Percentiles rank a stretch among this genome's conserved stretches.
Conservation (phyloP, 2,888 invertebrate species). For the Neocrepidodera transversa region DNA sequence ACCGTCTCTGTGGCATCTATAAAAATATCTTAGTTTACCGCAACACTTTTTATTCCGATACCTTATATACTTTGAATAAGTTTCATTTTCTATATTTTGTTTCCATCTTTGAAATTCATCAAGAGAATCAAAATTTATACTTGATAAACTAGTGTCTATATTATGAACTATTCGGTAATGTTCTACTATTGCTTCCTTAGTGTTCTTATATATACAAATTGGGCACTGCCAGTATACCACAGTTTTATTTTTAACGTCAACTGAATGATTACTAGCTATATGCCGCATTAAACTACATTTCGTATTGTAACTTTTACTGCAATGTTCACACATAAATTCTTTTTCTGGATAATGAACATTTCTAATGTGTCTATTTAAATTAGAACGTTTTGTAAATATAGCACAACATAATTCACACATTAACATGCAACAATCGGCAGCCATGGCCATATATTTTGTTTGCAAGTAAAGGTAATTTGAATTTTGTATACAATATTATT, state of each 20-base stretch:
- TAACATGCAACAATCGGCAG: not conserved
- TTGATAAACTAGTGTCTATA: not conserved
- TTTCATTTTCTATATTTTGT: conserved; percentile 5
- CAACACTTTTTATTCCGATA: not conserved
- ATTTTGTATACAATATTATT: too few species aligned
- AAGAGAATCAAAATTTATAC: not conserved
- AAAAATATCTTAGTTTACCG: conserved; percentile 2
- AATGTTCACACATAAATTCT: conserved; percentile 12
- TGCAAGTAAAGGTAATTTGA: too few species aligned
- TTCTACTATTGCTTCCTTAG: not conserved
- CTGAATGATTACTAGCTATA: conserved; percentile 9
- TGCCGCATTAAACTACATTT: conserved; percentile 3
- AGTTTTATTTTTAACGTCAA: not conserved
- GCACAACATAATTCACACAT: conserved; percentile 16
- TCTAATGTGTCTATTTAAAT: conserved; percentile 1
- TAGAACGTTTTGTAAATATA: conserved; percentile 1
- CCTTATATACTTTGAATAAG: conserved; percentile 2
- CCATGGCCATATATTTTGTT: conserved; percentile 14
- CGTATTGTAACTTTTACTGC: conserved; percentile 14
- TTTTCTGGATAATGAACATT: conserved; percentile 9
- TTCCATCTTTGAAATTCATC: conserved; percentile 10
- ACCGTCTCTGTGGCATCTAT: conserved; percentile 15
- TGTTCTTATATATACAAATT: not conserved
- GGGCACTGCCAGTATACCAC: conserved; percentile 4
- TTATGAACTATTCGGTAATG: conserved; percentile 4